A percentile compares a stretch with the other conserved stretches of the same genome.
phyloP scores from a whole-genome alignment of 2,113 vertebrate genomes.

The Stomatorhinus ivindoensis region DNA sequence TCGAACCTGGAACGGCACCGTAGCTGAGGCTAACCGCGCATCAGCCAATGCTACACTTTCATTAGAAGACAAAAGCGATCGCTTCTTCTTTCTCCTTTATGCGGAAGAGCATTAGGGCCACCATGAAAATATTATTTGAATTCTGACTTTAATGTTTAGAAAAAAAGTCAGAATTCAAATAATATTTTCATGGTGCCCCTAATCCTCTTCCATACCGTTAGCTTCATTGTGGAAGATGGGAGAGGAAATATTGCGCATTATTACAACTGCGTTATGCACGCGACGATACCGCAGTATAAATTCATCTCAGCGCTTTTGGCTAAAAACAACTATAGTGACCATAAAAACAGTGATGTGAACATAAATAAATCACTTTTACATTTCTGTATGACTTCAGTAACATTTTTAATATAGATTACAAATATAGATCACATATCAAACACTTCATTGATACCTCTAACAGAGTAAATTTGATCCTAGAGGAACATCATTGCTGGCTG shows the following conservation, averaged over 20 bases:
- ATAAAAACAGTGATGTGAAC: neutral
- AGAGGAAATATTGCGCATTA: neutral
- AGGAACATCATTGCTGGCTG: neutral
- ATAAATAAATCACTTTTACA: neutral
- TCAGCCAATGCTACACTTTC: neutral
- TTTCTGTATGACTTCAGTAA: neutral
- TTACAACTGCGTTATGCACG: neutral
- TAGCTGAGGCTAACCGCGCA: neutral
- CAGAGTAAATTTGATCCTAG: neutral
- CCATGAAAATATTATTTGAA: too few relatives aligned
- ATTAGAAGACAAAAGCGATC: neutral
- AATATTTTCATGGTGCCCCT: too few relatives aligned
- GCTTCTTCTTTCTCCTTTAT: neutral
- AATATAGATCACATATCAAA: slow-evolving; percentile 1
- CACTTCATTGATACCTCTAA: neutral
- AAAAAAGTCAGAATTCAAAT: too few relatives aligned
- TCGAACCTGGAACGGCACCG: neutral
- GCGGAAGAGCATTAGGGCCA: too few relatives aligned
- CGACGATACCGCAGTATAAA: neutral
- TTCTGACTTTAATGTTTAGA: too few relatives aligned
- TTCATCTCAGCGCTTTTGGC: neutral
- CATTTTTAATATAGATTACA: neutral
- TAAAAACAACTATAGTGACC: neutral
- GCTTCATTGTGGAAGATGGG: neutral
- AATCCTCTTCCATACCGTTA: too few relatives aligned